These are phyloP conservation scores for Callitettix versicolor DNA, from an alignment of 1,140 invertebrate species.

Conservation along the genomic window DNA sequence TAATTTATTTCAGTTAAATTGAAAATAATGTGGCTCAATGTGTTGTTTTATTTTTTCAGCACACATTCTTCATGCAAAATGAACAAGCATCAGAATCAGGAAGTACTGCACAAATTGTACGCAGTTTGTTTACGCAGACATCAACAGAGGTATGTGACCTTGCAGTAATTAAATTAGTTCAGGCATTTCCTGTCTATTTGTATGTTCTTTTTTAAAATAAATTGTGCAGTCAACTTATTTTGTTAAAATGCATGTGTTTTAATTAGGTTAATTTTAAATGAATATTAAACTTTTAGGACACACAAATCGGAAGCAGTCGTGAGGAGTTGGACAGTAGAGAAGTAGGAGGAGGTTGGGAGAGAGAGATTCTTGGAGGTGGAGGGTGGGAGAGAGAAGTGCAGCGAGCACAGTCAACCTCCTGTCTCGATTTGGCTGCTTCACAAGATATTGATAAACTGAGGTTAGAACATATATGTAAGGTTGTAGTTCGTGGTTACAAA, in stretches of 20 bases:
- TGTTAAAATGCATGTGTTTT: not conserved
- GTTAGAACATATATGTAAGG: slow-evolving; percentile 15
- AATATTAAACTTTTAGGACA: slow-evolving; percentile 17
- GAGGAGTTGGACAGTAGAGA: slow-evolving; percentile 24
- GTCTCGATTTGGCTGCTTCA: slow-evolving; percentile 49
- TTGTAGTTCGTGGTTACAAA: too few relatives aligned
- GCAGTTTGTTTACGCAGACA: slow-evolving; percentile 23
- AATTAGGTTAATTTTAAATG: not conserved
- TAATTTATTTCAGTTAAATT: too few relatives aligned
- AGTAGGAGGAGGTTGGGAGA: not conserved
- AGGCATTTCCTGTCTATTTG: too few relatives aligned
- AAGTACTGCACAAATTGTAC: slow-evolving; percentile 20
- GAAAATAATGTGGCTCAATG: not conserved
- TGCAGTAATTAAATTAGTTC: too few relatives aligned
- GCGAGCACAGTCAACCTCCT: slow-evolving; percentile 55
- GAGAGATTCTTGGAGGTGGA: not conserved
- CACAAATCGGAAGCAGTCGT: slow-evolving; percentile 18
- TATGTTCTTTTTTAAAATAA: too few relatives aligned
- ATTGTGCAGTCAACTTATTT: not conserved
- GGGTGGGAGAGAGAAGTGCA: slow-evolving; percentile 16
- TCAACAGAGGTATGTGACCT: slow-evolving; percentile 20
- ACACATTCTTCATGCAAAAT: slow-evolving; percentile 76
- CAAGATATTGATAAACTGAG: slow-evolving; percentile 32
- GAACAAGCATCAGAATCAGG: slow-evolving; percentile 37
- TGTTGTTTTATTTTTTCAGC: slow-evolving; percentile 33